A percentile compares a stretch with the other conserved stretches of the same genome.
Conservation (phyloP, 2,113 vertebrate genomes). For the Tupaia chinensis region DNA sequence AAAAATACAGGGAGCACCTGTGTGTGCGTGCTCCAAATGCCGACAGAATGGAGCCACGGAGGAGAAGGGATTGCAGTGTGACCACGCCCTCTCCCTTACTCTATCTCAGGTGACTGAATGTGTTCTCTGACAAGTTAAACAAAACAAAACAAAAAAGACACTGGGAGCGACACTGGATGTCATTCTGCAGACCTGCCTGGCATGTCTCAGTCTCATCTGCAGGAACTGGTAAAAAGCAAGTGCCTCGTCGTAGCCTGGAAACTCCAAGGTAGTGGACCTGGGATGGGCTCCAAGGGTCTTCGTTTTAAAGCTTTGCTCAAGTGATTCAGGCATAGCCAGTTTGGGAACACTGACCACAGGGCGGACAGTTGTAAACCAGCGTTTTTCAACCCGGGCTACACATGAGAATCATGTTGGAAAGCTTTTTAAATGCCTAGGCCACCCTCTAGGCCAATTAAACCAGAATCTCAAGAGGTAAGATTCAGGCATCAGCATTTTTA, state of each 20-base stretch:
- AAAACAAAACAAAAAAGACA: background rate
- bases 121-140: too few species aligned
- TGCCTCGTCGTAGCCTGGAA: background rate
- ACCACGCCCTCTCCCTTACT: too few species aligned
- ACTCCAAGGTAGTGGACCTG: background rate
- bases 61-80: too few species aligned
- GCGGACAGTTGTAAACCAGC: background rate
- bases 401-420: background rate
- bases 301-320: background rate
- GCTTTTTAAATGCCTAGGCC: constrained; percentile 6
- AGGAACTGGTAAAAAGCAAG: background rate
- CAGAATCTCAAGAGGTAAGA: background rate
- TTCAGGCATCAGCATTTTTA: background rate
- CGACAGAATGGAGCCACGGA: too few species aligned
- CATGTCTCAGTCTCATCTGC: background rate
- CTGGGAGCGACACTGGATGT: background rate
- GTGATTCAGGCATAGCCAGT: background rate
- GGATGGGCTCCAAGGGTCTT: background rate
- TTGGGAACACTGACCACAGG: background rate
- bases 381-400: background rate
- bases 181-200: background rate
- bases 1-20: too few species aligned
- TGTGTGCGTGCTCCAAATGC: too few species aligned
- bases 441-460: background rate
- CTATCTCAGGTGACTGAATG: too few species aligned